Conservation (phyloP, 2,888 invertebrate genomes). For the Pheosia tremula region DNA sequence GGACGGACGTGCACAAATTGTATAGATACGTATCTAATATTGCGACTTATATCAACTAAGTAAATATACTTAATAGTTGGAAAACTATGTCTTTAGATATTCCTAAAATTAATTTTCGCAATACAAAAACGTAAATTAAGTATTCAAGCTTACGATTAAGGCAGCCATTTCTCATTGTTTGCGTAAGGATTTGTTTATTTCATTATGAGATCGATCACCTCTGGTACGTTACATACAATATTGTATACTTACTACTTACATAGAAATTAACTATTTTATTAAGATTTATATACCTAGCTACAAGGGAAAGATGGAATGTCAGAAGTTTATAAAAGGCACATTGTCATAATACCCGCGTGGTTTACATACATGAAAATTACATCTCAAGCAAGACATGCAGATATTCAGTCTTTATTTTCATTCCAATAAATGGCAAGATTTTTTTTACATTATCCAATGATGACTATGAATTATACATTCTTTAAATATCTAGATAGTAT, state of each 20-base stretch:
- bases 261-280: constrained; percentile 26
- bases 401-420: constrained; percentile 56
- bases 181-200: constrained; percentile 37
- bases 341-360: constrained; percentile 9
- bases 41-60: constrained; percentile 21
- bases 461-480: too few species aligned
- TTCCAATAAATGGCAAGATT: too few species aligned
- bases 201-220: constrained; percentile 55
- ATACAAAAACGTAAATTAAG: constrained; percentile 16
- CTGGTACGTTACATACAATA: constrained; percentile 40
- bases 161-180: constrained; percentile 23
- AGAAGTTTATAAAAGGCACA: constrained; percentile 48
- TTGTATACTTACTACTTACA: constrained; percentile 34
- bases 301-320: constrained; percentile 35
- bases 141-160: constrained; percentile 24
- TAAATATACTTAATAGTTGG: constrained; percentile 1
- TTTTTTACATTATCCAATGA: too few species aligned
- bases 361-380: constrained; percentile 39
- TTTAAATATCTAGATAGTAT: too few species aligned
- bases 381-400: constrained; percentile 48
- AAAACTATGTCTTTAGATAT: constrained; percentile 12
- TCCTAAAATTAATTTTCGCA: constrained; percentile 22
- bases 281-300: constrained; percentile 3
- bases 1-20: constrained; percentile 19
- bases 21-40: constrained; percentile 14